Conservation (phyloP, 2,113 vertebrate genomes). For the Hassar affinis region DNA sequence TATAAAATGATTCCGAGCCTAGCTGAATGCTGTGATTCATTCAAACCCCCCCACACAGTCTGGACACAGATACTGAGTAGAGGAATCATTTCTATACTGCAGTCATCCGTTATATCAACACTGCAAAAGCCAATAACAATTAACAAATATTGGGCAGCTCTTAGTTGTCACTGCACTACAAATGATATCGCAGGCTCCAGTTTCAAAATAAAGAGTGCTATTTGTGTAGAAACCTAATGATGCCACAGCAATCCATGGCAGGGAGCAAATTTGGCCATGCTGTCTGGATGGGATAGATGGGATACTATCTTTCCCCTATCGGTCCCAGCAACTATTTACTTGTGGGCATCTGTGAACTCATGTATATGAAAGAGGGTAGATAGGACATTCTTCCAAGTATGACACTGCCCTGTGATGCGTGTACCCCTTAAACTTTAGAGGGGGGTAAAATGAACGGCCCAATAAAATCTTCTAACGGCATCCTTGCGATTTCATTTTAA, state of each 20-base stretch:
- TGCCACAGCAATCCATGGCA: not conserved
- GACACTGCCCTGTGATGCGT: not conserved
- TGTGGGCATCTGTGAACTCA: not conserved
- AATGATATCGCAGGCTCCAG: not conserved
- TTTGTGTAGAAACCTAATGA: not conserved
- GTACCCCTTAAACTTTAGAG: too few species aligned
- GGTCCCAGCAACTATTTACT: not conserved
- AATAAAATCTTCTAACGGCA: too few species aligned
- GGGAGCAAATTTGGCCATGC: not conserved
- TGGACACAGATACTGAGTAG: not conserved
- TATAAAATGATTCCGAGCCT: conserved; percentile 7
- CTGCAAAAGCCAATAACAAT: not conserved
- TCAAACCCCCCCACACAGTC: not conserved
- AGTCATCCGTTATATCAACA: not conserved
- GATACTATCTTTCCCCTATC: not conserved
- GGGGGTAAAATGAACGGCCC: too few species aligned
- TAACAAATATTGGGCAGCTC: not conserved
- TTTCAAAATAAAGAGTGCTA: too few species aligned
- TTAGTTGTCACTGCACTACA: not conserved
- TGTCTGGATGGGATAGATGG: not conserved
- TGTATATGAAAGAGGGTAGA: not conserved
- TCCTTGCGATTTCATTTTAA: too few species aligned
- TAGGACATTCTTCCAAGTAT: not conserved
- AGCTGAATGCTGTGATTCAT: conserved; percentile 6
- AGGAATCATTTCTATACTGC: not conserved